Evolutionary conservation across 35 echinoderm and acorn worm genomes (phyloP), one percentile per base, ranked within the genome.

Genomic region (Lytechinus pictus): DNA sequence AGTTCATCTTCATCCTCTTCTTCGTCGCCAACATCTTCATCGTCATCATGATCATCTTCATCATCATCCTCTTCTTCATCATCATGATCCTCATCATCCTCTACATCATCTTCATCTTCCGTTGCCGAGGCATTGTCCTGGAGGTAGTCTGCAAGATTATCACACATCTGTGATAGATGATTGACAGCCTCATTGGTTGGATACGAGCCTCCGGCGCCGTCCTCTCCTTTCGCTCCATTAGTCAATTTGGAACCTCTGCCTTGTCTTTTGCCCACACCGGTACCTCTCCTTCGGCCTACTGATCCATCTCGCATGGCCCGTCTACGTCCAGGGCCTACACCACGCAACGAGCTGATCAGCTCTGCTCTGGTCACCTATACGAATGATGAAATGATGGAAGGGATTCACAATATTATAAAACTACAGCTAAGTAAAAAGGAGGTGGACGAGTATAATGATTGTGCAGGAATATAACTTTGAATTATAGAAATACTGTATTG

Each of bases 141-240:
- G 28, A 99, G 90, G 24, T 96, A 97, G 87, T 97, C 97, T 0
- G 97, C 97, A 13, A 99, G 86, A 86, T 96, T 99, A 79, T 95
- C 95, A 51, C 98, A 99, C 95, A 99, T 99, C 95, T 97, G 96
- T 5, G 97, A 99, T 1, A 97, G 92, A 86, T 99, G 97, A 86
- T 94, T 94, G 8, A 97, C 98, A 52, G 98, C 96, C 16, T 96
- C 95, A 29, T 86, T 99, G 95, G 96, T 94, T 2, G 92, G 54
- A 27, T 24, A 54, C 54, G 57, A 52, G 33, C 61, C 55, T 29
- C 57, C 56, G n/a, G 29, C 93, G 33, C 53, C 88, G 86, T 96
- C 95, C 12, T 99, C 94, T 52, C 92, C 92, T 16, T 92, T 89
- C 61, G 94, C 96, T 8, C 60, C 87, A 27, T 95, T 87, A 14